These are phyloP conservation scores for Gorsachius goisagi DNA, from an alignment of 2,113 vertebrate genomes.

Conservation along the genomic window DNA sequence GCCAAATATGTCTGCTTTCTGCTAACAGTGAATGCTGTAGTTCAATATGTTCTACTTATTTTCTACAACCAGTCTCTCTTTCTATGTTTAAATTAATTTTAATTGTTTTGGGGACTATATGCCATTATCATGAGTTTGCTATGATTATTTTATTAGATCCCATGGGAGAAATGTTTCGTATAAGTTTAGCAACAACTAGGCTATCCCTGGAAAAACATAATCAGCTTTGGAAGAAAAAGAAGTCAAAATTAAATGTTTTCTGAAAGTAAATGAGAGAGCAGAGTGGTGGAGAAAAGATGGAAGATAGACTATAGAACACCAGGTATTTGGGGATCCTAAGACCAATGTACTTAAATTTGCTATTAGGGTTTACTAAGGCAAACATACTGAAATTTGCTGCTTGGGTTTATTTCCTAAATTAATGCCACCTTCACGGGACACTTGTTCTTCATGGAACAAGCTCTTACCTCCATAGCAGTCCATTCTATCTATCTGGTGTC, in stretches of 20 bases:
- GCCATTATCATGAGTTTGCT: neutral
- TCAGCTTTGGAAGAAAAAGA: neutral
- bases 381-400: neutral
- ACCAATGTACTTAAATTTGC: neutral
- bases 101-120: neutral
- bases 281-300: neutral
- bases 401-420: neutral
- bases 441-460: neutral
- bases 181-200: neutral
- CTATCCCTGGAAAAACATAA: neutral
- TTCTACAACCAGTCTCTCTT: neutral
- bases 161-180: neutral
- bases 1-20: neutral
- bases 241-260: neutral
- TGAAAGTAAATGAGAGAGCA: neutral
- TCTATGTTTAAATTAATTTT: neutral
- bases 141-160: neutral
- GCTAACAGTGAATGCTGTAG: neutral
- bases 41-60: neutral
- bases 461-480: neutral
- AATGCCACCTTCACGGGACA: neutral
- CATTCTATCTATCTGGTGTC: neutral
- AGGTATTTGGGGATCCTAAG: neutral
- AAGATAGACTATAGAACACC: neutral
- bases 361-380: neutral